Conservation (phyloP, 1,140 invertebrate species). For the Macrotrachela quadricornifera region DNA sequence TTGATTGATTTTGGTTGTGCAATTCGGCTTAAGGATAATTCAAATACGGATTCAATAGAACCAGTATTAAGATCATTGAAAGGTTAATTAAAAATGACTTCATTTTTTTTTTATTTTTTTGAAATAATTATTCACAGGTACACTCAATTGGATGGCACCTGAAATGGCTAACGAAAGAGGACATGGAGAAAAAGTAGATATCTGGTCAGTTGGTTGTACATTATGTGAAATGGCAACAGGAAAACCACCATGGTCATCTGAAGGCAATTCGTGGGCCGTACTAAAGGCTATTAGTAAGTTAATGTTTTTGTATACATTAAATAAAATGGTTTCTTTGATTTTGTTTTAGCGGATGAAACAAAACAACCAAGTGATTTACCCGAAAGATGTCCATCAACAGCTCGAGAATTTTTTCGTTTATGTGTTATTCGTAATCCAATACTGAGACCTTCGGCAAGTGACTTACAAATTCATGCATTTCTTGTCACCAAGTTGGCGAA, state of each 20-base stretch:
- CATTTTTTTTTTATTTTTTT: conserved; percentile 46
- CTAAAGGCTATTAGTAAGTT: conserved; percentile 2
- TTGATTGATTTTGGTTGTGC: conserved; percentile 99
- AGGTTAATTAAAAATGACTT: neutral
- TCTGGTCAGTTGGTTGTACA: conserved; percentile 90
- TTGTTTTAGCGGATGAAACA: no score
- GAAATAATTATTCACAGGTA: conserved; percentile 72
- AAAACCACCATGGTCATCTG: conserved; percentile 49
- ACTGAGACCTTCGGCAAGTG: conserved; percentile 14
- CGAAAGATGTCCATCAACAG: conserved; percentile 18
- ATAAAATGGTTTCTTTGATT: no score
- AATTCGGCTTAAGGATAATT: conserved; percentile 52
- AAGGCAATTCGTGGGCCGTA: neutral
- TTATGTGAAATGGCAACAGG: conserved; percentile 98
- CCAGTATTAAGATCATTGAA: conserved; percentile 4
- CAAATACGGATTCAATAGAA: neutral
- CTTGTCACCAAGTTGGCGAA: no score
- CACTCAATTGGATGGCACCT: conserved; percentile 94
- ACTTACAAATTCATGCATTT: conserved; percentile 14
- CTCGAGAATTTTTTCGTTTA: conserved; percentile 18
- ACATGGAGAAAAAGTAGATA: conserved; percentile 73
- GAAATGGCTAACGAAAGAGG: conserved; percentile 93
- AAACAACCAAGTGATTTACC: conserved; percentile 12
- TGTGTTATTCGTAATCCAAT: conserved; percentile 21
- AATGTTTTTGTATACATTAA: no score